Base-by-base conservation (phyloP, 2,888 invertebrate species). In the Cylindroiulus punctatus region DNA sequence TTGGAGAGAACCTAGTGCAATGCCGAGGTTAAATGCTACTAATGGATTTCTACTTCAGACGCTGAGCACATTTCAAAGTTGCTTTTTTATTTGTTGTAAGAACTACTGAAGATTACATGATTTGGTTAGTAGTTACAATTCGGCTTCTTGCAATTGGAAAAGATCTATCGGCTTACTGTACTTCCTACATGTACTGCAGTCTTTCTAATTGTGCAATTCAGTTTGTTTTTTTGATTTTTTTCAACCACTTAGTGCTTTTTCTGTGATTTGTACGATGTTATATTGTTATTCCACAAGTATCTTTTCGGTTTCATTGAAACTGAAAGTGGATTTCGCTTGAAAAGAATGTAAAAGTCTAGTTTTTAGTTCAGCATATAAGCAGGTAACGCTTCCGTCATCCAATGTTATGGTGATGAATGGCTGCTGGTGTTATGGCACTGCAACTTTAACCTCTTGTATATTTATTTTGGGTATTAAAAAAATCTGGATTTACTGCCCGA, bases 241-340 rank as follows among this genome's bases (percentile, higher is more conserved):
- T 47, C 3, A 47, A 47, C 12, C 47, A 47, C 47, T 47, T 47
- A 1, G 17, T 47, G 3, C 12, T 36, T 36, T 36, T 44, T 44
- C 12, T 52, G 52, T n/a, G 44, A n/a, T 52, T 52, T 52, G 52
- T n/a, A 19, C 12, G 52, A 52, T n/a, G 19, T 52, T n/a, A 52
- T 52, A 52, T 52, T 52, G 52, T 52, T 52, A 52, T 52, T 52
- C 52, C 52, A 52, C 52, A n/a, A 52, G 52, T 52, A 52, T 52
- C 19, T 52, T 52, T 52, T 52, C 19, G 52, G 52, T 52, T 52
- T 52, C 52, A n/a, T 52, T n/a, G 52, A 52, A 52, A 52, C 12
- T 7, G 52, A 52, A 52, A 52, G 52, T 52, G 52, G 52, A 52
- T 52, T 52, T 52, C 3, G 52, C n/a, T 52, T 52, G 19, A 1